Conservation (phyloP, 37 sponge, comb jelly and placozoan species). For the Tethya wilhelma region DNA sequence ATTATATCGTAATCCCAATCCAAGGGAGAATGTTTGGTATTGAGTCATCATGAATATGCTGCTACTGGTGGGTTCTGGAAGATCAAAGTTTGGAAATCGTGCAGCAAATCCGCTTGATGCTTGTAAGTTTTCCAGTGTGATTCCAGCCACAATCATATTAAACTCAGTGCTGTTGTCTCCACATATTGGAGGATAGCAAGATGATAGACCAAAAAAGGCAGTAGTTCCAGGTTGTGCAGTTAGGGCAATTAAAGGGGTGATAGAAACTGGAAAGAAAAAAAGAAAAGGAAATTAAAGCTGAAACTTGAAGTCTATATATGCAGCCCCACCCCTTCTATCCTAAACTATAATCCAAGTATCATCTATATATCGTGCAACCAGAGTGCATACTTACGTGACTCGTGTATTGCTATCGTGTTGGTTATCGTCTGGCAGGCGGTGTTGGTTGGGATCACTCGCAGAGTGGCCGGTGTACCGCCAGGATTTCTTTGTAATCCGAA, state of each 20-base stretch:
- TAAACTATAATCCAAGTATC: not conserved
- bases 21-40: conserved; percentile 22
- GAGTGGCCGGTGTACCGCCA: not conserved
- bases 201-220: not conserved
- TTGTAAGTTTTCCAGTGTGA: not conserved
- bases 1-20: not conserved
- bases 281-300: conserved; percentile 10
- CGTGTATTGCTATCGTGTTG: not conserved
- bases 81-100: conserved; percentile 27
- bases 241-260: not conserved
- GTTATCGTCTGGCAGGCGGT: not conserved
- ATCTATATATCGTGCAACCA: not conserved
- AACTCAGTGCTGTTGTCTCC: conserved; percentile 68
- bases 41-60: conserved; percentile 34
- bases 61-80: not conserved
- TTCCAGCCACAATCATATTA: conserved; percentile 33
- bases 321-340: conserved; percentile 22
- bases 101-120: not conserved
- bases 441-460: not conserved
- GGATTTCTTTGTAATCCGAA: not conserved
- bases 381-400: not conserved
- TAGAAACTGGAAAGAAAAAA: not conserved
- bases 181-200: conserved; percentile 55
- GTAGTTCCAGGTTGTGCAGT: conserved; percentile 61
- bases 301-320: not conserved